A percentile compares a stretch with the other conserved stretches of the same genome.
Conservation (phyloP, 2,113 vertebrate genomes). For the Parotia lawesii region DNA sequence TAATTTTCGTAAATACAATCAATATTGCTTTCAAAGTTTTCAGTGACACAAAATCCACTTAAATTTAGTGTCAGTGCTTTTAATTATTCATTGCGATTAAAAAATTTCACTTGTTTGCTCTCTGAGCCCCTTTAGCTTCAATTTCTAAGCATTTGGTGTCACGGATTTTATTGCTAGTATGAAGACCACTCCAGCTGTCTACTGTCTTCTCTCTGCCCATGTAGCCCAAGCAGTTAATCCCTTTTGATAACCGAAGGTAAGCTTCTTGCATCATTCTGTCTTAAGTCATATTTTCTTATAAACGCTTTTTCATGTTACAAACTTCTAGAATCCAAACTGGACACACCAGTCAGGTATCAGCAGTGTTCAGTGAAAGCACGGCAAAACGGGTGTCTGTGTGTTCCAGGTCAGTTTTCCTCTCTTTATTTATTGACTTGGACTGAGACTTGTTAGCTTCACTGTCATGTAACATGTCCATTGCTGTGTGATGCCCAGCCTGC, state of each 20-base stretch:
- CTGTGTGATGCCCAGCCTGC: neutral
- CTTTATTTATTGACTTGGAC: neutral
- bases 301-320: neutral
- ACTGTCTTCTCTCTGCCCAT: neutral
- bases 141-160: neutral
- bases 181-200: neutral
- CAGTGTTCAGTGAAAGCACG: neutral
- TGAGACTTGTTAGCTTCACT: neutral
- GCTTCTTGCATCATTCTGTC: neutral
- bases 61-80: neutral
- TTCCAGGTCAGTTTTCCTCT: neutral
- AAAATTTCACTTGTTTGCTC: neutral
- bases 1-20: neutral
- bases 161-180: neutral
- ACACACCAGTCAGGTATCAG: neutral
- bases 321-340: neutral
- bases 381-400: neutral
- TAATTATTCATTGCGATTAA: neutral
- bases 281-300: neutral
- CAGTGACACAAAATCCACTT: neutral
- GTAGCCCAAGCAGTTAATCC: neutral
- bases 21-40: neutral
- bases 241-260: neutral
- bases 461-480: fast-evolving
- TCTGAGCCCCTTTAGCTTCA: neutral